phyloP scores from a whole-genome alignment of 37 sponge, comb jelly and placozoan species.

The Bolinopsis microptera region DNA sequence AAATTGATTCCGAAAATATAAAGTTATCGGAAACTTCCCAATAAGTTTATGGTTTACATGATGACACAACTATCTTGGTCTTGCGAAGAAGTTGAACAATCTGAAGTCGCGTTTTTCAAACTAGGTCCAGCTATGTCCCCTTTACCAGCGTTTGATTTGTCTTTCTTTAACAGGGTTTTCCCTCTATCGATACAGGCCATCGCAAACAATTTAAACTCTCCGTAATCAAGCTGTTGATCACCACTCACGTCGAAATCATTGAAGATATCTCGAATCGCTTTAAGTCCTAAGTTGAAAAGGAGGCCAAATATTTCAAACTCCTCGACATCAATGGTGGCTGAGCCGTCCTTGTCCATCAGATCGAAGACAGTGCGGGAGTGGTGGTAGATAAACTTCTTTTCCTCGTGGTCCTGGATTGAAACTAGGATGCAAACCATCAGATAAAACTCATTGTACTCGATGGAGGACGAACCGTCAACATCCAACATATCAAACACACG shows the following conservation, averaged over 20 bases:
- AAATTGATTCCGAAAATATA: no score
- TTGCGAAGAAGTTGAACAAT: not conserved
- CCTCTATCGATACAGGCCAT: slow-evolving; percentile 88
- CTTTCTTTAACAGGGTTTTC: slow-evolving; percentile 11
- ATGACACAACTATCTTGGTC: not conserved
- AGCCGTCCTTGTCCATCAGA: slow-evolving; percentile 87
- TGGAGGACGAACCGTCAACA: slow-evolving; percentile 77
- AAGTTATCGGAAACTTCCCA: no score
- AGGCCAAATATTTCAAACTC: slow-evolving; percentile 88
- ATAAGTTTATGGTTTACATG: no score
- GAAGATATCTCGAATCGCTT: slow-evolving; percentile 79
- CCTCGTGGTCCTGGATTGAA: slow-evolving; percentile 84
- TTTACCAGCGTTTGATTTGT: not conserved
- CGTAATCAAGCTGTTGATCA: slow-evolving; percentile 85
- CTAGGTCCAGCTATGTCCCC: not conserved
- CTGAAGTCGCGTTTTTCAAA: not conserved
- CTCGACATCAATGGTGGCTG: slow-evolving; percentile 73
- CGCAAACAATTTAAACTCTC: slow-evolving; percentile 88
- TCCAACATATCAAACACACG: slow-evolving; percentile 88
- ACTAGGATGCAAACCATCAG: slow-evolving; percentile 84
- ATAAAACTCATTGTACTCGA: slow-evolving; percentile 93
- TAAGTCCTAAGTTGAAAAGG: slow-evolving; percentile 84
- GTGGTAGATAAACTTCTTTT: slow-evolving; percentile 87
- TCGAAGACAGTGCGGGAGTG: slow-evolving; percentile 91
- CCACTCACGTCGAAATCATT: slow-evolving; percentile 90